Evolutionary conservation across 2,888 invertebrate genomes (phyloP).

Genomic region (Fragum fragum): DNA sequence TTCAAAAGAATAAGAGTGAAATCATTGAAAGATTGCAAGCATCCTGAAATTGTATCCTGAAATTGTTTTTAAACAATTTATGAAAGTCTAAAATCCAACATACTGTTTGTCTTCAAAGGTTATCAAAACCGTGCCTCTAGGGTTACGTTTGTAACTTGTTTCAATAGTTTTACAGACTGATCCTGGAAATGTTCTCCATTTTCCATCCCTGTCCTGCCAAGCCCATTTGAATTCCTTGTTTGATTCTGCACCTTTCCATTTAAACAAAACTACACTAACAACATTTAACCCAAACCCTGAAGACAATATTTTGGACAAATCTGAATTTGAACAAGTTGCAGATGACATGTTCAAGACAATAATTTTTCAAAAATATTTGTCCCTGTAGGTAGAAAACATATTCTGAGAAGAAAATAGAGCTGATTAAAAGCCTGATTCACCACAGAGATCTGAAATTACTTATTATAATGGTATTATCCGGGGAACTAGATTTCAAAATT

Average conservation of each 20-base stretch:
- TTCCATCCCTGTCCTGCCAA: constrained; percentile 38
- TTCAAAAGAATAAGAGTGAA: too few relatives aligned
- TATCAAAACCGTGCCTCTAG: constrained; percentile 34
- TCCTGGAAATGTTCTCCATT: constrained; percentile 32
- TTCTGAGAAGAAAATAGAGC: too few relatives aligned
- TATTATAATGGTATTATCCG: too few relatives aligned
- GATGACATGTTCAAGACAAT: too few relatives aligned
- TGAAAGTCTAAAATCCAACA: not conserved
- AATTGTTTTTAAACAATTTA: not conserved
- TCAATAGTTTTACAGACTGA: constrained; percentile 42
- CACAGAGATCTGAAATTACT: too few relatives aligned
- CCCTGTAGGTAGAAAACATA: too few relatives aligned
- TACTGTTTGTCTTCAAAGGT: constrained; percentile 32
- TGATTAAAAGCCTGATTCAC: too few relatives aligned
- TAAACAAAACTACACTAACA: not conserved
- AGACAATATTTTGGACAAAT: too few relatives aligned
- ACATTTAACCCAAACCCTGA: not conserved
- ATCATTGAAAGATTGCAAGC: too few relatives aligned
- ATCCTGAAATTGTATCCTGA: not conserved
- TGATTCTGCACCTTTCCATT: not conserved
- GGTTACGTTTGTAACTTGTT: constrained; percentile 28
- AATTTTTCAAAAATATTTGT: too few relatives aligned
- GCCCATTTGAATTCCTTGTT: constrained; percentile 28
- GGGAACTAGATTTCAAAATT: too few relatives aligned
- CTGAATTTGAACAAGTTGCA: not conserved